phyloP scores from a whole-genome alignment of 2,888 invertebrate species.

The Drosophila multiciliata region DNA sequence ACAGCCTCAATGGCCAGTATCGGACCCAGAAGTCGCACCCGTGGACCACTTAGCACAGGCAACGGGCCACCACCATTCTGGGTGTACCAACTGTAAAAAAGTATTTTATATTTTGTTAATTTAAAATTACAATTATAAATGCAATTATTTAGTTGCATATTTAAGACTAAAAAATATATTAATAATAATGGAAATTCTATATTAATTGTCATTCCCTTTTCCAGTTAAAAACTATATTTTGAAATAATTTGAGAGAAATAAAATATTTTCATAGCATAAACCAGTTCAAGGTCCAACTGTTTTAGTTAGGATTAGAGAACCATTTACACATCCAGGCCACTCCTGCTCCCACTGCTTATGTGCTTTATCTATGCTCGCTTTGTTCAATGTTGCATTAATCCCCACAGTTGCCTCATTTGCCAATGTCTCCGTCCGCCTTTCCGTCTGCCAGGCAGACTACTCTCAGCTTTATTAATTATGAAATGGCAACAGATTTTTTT shows the following conservation, averaged over 20 bases:
- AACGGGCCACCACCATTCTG: slow-evolving; percentile 88
- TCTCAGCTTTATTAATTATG: slow-evolving; percentile 70
- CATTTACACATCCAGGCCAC: not conserved
- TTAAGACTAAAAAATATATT: not conserved
- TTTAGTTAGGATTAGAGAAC: slow-evolving; percentile 8
- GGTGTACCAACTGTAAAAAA: slow-evolving; percentile 87
- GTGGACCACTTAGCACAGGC: slow-evolving; percentile 88
- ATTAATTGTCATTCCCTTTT: not conserved
- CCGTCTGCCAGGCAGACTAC: slow-evolving; percentile 20
- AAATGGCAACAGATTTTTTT: slow-evolving; percentile 62
- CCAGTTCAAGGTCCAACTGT: slow-evolving; percentile 42
- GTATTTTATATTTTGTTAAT: not conserved
- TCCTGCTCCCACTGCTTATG: slow-evolving; percentile 7
- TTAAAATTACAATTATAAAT: not conserved
- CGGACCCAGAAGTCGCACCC: slow-evolving; percentile 88
- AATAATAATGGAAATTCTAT: not conserved
- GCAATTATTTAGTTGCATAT: not conserved
- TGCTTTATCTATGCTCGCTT: slow-evolving; percentile 40
- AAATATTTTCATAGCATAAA: slow-evolving; percentile 1
- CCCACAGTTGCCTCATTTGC: slow-evolving; percentile 67
- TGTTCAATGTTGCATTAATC: slow-evolving; percentile 76
- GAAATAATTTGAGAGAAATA: not conserved
- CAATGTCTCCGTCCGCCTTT: slow-evolving; percentile 44
- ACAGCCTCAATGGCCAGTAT: slow-evolving; percentile 90
- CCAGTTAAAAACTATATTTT: not conserved